phyloP scores from a whole-genome alignment of 2,113 vertebrate species.

The Epinephelus lanceolatus region DNA sequence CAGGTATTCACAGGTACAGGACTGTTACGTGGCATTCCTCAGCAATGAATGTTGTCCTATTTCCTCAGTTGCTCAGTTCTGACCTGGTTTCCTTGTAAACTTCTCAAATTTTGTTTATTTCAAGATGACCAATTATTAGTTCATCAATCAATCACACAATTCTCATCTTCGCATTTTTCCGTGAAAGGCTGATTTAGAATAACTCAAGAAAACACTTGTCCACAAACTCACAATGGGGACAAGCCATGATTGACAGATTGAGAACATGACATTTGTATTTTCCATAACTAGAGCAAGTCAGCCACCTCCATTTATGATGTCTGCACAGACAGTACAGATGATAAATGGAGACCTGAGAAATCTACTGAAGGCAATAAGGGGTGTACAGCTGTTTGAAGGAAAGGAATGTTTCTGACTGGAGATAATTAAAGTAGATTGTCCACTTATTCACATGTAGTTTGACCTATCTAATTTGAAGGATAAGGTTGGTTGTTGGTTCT shows the following conservation, averaged over 20 bases:
- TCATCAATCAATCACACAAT: background rate
- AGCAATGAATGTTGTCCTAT: background rate
- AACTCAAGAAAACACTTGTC: background rate
- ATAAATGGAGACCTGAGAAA: constrained; percentile 1
- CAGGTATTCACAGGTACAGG: constrained; percentile 28
- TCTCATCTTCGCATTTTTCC: background rate
- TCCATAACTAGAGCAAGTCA: background rate
- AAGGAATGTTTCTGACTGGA: constrained; percentile 15
- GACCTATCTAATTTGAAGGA: background rate
- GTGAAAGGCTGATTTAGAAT: background rate
- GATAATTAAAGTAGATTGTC: background rate
- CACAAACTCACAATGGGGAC: background rate
- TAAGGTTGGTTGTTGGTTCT: background rate
- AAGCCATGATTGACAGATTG: constrained; percentile 14
- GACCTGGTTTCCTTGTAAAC: background rate
- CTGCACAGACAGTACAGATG: constrained; percentile 20
- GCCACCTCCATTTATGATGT: background rate
- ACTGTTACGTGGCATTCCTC: constrained; percentile 39
- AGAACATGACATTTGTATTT: constrained; percentile 15
- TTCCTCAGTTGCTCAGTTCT: background rate
- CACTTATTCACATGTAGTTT: background rate
- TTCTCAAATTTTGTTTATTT: background rate
- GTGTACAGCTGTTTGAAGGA: background rate
- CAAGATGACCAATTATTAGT: too few relatives aligned
- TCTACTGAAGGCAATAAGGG: background rate